Evolutionary conservation across 2,797 vertebrate genomes (phyloP), one percentile per base, ranked within the genome.

Genomic region (Anguilla pacifica): DNA sequence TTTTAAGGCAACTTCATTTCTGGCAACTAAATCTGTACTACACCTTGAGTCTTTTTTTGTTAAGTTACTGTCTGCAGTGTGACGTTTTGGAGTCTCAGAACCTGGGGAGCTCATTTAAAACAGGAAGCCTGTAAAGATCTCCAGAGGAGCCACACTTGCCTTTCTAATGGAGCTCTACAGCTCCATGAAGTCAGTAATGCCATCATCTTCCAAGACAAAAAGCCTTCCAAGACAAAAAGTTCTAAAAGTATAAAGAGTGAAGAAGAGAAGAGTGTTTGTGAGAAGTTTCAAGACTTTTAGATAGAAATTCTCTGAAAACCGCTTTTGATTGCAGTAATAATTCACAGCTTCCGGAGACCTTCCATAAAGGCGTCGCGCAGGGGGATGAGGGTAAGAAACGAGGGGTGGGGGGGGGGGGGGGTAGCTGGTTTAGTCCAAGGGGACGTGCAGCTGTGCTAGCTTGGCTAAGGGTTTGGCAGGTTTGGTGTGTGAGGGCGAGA

Each of bases 241-340:
- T 25, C 4, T 6, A 83, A 46, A 83, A 5, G n/a, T 22, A 6
- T 90, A 93, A 87, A 84, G 90, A 90, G 19, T 51, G 57, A 11
- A 91, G 90, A 87, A 86, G 91, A 88, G 89, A 74, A 86, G 87
- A 70, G 61, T 57, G 81, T 46, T 19, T 84, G 74, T 86, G 79
- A 88, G 85, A 49, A 85, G 85, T 43, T 91, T 90, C 89, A 91
- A 89, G 86, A 89, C 85, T 17, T 22, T 84, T n/a, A 59, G 87
- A 77, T 90, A 84, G 46, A 89, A 89, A 93, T 5, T 72, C 57
- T 93, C 61, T 93, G 84, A 91, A 94, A 90, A 91, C 90, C 90
- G 90, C 89, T 85, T 86, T 92, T 91, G 90, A 89, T 85, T 92
- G 89, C 88, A 19, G 89, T 87, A 88, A 92, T 91, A 89, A 92